Evolutionary conservation across 1,140 invertebrate genomes (phyloP).

Genomic region (Agrypnia vestita): DNA sequence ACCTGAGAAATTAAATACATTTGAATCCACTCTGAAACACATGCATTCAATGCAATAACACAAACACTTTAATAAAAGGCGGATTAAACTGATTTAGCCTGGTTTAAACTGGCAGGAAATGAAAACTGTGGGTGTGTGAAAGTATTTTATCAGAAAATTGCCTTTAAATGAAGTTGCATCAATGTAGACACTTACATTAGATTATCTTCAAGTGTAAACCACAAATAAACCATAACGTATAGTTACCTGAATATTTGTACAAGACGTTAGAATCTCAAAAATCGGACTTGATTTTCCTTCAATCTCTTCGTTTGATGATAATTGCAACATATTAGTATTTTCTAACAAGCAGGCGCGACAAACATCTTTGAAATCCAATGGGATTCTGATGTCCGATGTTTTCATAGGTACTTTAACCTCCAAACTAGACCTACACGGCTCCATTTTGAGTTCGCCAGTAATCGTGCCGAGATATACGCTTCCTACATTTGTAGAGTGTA

Average conservation of each 20-base stretch:
- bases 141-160: not conserved
- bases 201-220: no score
- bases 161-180: no score
- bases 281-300: conserved; percentile 35
- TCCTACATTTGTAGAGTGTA: no score
- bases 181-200: no score
- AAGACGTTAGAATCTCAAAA: conserved; percentile 39
- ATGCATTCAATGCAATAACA: not conserved
- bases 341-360: conserved; percentile 48
- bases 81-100: not conserved
- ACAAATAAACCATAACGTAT: not conserved
- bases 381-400: conserved; percentile 4
- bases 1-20: conserved; percentile 63
- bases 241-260: conserved; percentile 40
- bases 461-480: no score
- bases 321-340: not conserved
- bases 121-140: no score
- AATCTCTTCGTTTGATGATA: conserved; percentile 36
- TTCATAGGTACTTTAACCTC: conserved; percentile 26
- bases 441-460: no score
- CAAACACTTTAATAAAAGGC: not conserved
- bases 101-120: not conserved
- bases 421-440: not conserved
- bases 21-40: not conserved
- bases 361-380: conserved; percentile 33